Evolutionary conservation across 2,113 vertebrate genomes (phyloP), one percentile per base, ranked within the genome.

Genomic region (Mionectes macconnelli): DNA sequence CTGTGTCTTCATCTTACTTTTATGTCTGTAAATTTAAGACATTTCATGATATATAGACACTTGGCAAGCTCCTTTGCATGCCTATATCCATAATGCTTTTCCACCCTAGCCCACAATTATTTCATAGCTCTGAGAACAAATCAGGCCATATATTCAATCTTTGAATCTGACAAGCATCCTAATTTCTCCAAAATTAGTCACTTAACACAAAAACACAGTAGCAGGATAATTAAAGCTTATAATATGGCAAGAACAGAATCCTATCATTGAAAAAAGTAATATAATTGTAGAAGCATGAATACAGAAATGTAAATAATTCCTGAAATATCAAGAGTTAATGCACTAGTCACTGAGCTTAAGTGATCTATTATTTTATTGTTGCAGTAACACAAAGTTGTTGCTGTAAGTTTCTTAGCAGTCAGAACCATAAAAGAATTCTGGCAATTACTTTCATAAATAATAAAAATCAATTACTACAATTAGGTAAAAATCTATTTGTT

Each of bases 401-500:
- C 76, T 87, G 7, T 87, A 96, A 91, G 89, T 93, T 97, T 96
- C 94, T 96, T 96, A 1, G 4, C 25, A 33, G 90, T 77, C 76
- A 96, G 89, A 96, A 97, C 93, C 86, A 79, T 70, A 97, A 98
- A 98, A 95, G 69, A 92, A 93, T 97, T 96, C 91, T 92, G 93
- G 96, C 94, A 97, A 94, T 62, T 82, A 97, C 86, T 96, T 90
- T 75, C 89, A 96, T 95, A 96, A 97, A 96, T 96, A 98, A 97
- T 95, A 94, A 96, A 97, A 97, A 97, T 90, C 80, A 69, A 83
- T 95, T 95, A 89, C 84, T 96, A 90, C 95, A 92, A 96, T 97
- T 97, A 98, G 97, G 87, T 92, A 91, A 85, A 96, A 97, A 98
- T 96, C 95, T 96, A 98, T 97, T 60, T 96, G 96, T 96, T 93